phyloP scores from a whole-genome alignment of 2,797 vertebrate genomes.

The Acanthornis magna region DNA sequence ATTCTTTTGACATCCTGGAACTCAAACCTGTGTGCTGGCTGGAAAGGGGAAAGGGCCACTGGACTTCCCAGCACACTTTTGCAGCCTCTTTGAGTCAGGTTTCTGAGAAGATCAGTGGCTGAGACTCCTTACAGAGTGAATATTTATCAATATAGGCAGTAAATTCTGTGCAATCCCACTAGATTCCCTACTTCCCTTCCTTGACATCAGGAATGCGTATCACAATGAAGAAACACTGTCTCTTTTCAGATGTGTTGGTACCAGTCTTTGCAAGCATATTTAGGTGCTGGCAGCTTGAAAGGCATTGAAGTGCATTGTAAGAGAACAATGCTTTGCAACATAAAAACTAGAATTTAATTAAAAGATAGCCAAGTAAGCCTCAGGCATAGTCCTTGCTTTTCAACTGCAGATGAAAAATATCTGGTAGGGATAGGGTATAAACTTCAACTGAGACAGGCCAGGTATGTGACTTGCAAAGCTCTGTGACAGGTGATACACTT shows the following conservation, averaged over 20 bases:
- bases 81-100: not conserved
- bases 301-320: not conserved
- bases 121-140: not conserved
- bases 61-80: not conserved
- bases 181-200: not conserved
- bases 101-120: not conserved
- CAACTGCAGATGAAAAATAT: not conserved
- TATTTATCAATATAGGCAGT: not conserved
- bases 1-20: not conserved
- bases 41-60: not conserved
- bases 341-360: not conserved
- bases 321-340: not conserved
- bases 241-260: not conserved
- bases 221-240: not conserved
- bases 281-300: not conserved
- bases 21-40: not conserved
- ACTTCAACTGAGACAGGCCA: not conserved
- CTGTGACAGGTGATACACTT: accelerated
- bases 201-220: not conserved
- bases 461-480: not conserved
- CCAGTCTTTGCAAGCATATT: not conserved
- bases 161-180: not conserved
- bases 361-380: not conserved
- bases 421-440: not conserved
- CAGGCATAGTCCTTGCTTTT: not conserved